Evolutionary conservation across 2,888 invertebrate genomes (phyloP).

Genomic region (Eucera pruinosa): DNA sequence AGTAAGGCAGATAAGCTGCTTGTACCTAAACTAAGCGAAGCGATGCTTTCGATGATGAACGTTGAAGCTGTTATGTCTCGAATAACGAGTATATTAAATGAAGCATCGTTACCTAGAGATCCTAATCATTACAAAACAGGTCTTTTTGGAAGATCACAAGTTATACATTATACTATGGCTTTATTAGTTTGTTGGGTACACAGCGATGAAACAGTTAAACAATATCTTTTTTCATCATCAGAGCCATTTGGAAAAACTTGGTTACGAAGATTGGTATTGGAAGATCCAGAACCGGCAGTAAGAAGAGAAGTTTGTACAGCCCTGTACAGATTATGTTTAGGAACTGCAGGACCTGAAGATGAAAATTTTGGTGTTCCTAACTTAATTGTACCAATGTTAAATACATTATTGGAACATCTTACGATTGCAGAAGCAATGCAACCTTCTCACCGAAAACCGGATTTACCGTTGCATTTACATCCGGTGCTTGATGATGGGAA

Average conservation of each 20-base stretch:
- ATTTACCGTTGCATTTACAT: conserved; percentile 85
- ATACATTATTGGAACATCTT: conserved; percentile 92
- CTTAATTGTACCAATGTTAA: conserved; percentile 91
- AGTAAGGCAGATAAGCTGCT: conserved; percentile 87
- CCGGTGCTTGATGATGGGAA: conserved; percentile 92
- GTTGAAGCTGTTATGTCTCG: conserved; percentile 93
- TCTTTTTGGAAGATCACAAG: conserved; percentile 96
- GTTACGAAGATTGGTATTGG: conserved; percentile 93
- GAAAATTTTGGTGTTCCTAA: conserved; percentile 84
- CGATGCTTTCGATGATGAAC: conserved; percentile 93
- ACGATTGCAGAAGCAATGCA: conserved; percentile 94
- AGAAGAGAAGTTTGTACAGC: conserved; percentile 96
- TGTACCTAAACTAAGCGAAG: conserved; percentile 90
- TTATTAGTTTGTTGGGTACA: conserved; percentile 97
- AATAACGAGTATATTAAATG: conserved; percentile 93
- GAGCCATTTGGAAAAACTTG: conserved; percentile 90
- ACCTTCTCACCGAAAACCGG: conserved; percentile 83
- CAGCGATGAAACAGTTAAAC: conserved; percentile 92
- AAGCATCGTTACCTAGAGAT: conserved; percentile 92
- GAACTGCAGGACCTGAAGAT: conserved; percentile 87
- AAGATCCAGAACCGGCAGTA: conserved; percentile 96
- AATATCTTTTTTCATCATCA: conserved; percentile 90
- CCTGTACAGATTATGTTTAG: conserved; percentile 94
- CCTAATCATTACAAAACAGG: conserved; percentile 95
- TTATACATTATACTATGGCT: conserved; percentile 95